Base-by-base conservation (phyloP, 2,888 invertebrate genomes). In the Sphinx pinastri region DNA sequence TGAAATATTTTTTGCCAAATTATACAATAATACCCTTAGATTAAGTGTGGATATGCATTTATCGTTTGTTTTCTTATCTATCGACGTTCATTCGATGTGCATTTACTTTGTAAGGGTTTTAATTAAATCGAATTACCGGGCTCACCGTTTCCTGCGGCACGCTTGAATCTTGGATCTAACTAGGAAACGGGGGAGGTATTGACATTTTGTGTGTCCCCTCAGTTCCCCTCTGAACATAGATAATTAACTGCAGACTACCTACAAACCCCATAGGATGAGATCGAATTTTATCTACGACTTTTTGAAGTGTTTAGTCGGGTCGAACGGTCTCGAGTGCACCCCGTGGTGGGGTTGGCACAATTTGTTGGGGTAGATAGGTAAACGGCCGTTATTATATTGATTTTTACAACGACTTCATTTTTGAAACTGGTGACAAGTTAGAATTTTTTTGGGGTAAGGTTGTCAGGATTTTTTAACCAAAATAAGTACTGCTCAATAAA, bases 171-270 rank as follows among this genome's bases (percentile, higher is more conserved):
- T 84, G 79, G 81, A 77, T 80, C 81, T 77, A 76, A 83, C 78
- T 83, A 81, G 82, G 77, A 73, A 77, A 80, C 73, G 76, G 85
- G 89, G 91, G 88, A 86, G 88, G 84, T 85, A 88, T 88, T 85
- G 90, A 86, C 85, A 86, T 85, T 84, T 88, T 84, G 86, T 85
- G 86, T 83, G 80, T 87, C 88, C 87, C 88, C 83, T 81, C 80
- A 76, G 80, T 82, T 82, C 85, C 87, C 90, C 92, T 89, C 84
- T 77, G 76, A 86, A 84, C 84, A 79, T 79, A 90, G 92, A 92
- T 92, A 93, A 93, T 93, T 93, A 93, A 93, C 93, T 92, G 89
- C 89, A 92, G 92, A 91, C 47, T 92, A 92, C 88, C 88, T 88
- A 87, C 88, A 81, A 87, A 83, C 86, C 79, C 68, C 73, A 72